Evolutionary conservation across 30 jellyfish, hydroid and myxozoan genomes (phyloP), one percentile per base, ranked within the genome.

Genomic region (Cassiopea xamachana): DNA sequence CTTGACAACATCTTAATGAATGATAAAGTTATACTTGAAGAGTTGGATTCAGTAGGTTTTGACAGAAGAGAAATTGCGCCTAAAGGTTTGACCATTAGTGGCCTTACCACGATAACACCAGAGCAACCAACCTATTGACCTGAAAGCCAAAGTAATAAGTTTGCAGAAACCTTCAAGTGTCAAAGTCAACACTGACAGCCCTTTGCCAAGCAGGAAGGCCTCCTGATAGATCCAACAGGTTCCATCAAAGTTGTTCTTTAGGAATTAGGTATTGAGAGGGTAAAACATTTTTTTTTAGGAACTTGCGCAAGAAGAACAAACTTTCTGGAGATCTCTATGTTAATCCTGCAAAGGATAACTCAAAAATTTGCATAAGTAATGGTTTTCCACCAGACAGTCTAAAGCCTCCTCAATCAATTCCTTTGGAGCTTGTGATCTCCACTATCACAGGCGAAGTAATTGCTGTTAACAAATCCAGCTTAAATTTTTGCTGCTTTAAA

Each of bases 11-110:
- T 80, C 14, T 80, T 80, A 18, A 80, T 80, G 89, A 80, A 48
- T 49, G 89, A 80, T 81, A 80, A 46, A 1, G 89, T 80, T 1
- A 8, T 80, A 9, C 2, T 80, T 80, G 89, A 51, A 39, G 78
- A 58, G 89, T 16, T 60, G 0, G 48, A 18, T 6, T 55, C 43
- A 17, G 19, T 67, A 60, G 70, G 46, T 1, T 17, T 82, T 7
- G 10, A 6, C 7, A 6, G 12, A 3, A 3, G 12, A 55, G 64
- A 55, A 6, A 6, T 55, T 6, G 64, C 12, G 7, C 64, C 64
- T 3, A 55, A 55, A 55, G 64, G 12, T 55, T 10, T 55, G 10
- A 55, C 7, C 64, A 55, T 55, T 55, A 10, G 64, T 6, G 12
- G 12, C 7, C 64, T 55, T 55, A 10, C 64, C 12, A 10, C 7